Base-by-base conservation (phyloP, 2,797 vertebrate species). In the Ambastaia sidthimunki region DNA sequence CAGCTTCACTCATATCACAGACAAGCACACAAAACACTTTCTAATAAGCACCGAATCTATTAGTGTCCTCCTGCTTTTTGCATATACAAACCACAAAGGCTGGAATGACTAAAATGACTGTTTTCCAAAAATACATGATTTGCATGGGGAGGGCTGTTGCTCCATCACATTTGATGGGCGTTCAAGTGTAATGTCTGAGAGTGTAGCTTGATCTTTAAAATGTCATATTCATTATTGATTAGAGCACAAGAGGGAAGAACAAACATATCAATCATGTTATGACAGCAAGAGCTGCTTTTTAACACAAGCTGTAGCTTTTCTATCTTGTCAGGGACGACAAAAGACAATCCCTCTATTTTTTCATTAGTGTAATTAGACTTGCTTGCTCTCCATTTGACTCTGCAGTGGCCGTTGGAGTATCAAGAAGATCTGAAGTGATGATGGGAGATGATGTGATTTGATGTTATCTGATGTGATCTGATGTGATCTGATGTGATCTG, bases 171-270 rank as follows among this genome's bases (percentile, higher is more conserved):
- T 52, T 90, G 81, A 91, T 88, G 85, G 80, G 89, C 70, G 44
- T 41, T 72, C 82, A 88, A 71, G 74, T 87, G 83, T 69, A 85
- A 86, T 76, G 37, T 74, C 84, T 85, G 78, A 87, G 88, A 90
- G 82, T 84, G 83, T 80, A 87, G 83, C 71, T 81, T 80, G 91
- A 83, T 88, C 80, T 88, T 84, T 85, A 88, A 80, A 48, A 72
- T 77, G 86, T 83, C 85, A 82, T 84, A 84, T 84, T 88, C 84
- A 87, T 90, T 85, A 92, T 86, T 86, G 87, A 90, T 86, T 90
- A 83, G 66, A 88, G n/a, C 3, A 86, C 82, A 88, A 81, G 78
- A 44, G 78, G 76, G 9, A 63, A 52, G 74, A 88, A 84, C 85
- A 86, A 78, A 90, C 78, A 78, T 80, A 88, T 83, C 67, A 59